Conservation (phyloP, 2,113 vertebrate genomes). For the Cochlearius cochlearius region DNA sequence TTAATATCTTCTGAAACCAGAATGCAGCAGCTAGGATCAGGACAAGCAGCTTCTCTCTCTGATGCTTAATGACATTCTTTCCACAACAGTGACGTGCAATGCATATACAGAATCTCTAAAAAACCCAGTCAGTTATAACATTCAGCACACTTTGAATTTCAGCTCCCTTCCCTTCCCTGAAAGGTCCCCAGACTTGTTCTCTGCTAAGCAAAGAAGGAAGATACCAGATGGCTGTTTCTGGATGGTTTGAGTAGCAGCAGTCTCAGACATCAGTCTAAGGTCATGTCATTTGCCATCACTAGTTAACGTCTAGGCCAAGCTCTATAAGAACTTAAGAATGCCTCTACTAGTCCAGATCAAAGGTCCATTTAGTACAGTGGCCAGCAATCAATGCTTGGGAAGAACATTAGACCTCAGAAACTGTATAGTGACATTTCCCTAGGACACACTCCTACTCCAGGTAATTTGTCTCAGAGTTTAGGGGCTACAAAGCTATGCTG, state of each 20-base stretch:
- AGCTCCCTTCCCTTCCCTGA: not conserved
- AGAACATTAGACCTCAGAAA: not conserved
- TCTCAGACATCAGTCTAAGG: not conserved
- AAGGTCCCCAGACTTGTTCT: not conserved
- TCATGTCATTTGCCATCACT: not conserved
- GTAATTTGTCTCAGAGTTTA: not conserved
- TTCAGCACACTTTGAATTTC: not conserved
- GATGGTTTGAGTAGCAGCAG: not conserved
- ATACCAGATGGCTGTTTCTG: not conserved
- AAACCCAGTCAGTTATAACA: not conserved
- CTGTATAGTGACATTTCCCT: not conserved
- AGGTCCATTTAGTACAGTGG: fast-evolving
- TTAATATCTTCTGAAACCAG: not conserved
- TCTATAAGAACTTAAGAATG: not conserved
- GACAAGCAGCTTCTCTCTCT: not conserved
- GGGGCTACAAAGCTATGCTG: not conserved
- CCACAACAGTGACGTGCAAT: not conserved
- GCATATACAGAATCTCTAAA: not conserved
- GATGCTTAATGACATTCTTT: not conserved
- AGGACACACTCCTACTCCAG: not conserved
- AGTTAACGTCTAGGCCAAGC: not conserved
- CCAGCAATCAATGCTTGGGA: not conserved
- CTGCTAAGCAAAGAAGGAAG: not conserved
- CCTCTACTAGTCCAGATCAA: not conserved
- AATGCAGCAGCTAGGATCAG: not conserved